These are phyloP conservation scores for Uromys caudimaculatus DNA, from an alignment of 2,797 vertebrate species.

Conservation along the genomic window DNA sequence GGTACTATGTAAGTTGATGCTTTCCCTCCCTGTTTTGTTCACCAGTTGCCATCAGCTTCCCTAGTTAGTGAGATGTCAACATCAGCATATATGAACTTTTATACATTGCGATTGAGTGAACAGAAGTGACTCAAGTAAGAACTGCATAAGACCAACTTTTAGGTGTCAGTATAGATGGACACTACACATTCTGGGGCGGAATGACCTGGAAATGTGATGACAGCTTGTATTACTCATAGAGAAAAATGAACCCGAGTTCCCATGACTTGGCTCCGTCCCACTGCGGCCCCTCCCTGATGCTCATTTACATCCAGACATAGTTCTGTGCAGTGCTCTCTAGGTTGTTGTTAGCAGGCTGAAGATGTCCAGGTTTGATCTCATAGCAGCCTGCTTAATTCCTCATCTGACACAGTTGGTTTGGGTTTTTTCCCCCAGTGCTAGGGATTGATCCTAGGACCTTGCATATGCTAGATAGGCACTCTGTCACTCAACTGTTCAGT, in stretches of 20 bases:
- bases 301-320: slow-evolving; percentile 28
- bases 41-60: neutral
- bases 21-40: neutral
- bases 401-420: slow-evolving; percentile 2
- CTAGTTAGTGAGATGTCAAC: slow-evolving; percentile 14
- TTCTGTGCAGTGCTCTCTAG: slow-evolving; percentile 23
- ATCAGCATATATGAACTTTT: neutral
- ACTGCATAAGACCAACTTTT: neutral
- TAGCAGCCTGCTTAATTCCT: slow-evolving; percentile 24
- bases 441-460: neutral
- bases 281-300: slow-evolving; percentile 11
- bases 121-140: neutral
- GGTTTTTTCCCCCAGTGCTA: neutral
- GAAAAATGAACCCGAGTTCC: slow-evolving; percentile 26
- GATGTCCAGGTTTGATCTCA: slow-evolving; percentile 43
- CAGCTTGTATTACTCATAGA: slow-evolving; percentile 50
- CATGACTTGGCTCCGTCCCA: slow-evolving; percentile 54
- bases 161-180: slow-evolving; percentile 58
- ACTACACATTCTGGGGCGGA: neutral
- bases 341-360: neutral
- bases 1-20: neutral
- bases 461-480: neutral
- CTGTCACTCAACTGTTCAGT: neutral
- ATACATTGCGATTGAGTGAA: slow-evolving; percentile 1
- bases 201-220: slow-evolving; percentile 68